Conservation (phyloP, 2,113 vertebrate species). For the Beaufortia kweichowensis region DNA sequence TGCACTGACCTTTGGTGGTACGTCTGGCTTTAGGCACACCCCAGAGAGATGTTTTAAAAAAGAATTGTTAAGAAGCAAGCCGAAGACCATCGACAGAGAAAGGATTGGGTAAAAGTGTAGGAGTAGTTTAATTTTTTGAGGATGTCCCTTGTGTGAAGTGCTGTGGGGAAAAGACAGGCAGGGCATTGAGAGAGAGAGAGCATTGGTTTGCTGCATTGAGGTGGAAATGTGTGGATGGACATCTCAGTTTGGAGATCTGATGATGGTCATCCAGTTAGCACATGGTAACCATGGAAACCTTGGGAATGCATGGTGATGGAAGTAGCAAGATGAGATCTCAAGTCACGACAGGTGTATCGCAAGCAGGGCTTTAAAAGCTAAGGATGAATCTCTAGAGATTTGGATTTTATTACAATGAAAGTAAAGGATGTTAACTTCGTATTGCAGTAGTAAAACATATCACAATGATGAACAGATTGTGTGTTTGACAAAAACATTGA, state of each 20-base stretch:
- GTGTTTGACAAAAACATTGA: too few relatives aligned
- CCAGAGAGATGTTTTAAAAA: constrained; percentile 54
- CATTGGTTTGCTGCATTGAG: constrained; percentile 9
- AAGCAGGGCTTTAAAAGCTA: not conserved
- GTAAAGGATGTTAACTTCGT: too few relatives aligned
- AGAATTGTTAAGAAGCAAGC: constrained; percentile 56
- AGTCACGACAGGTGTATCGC: not conserved
- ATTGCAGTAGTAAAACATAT: too few relatives aligned
- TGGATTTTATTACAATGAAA: too few relatives aligned
- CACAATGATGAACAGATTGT: too few relatives aligned
- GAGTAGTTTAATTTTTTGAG: constrained; percentile 15
- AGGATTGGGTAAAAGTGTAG: constrained; percentile 54
- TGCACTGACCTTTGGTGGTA: constrained; percentile 34
- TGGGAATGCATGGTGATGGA: constrained; percentile 13
- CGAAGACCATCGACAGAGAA: constrained; percentile 45
- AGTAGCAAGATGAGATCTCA: constrained; percentile 23
- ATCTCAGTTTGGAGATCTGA: constrained; percentile 19
- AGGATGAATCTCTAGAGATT: not conserved
- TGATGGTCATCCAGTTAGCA: constrained; percentile 32
- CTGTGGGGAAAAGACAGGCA: constrained; percentile 2
- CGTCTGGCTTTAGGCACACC: constrained; percentile 48
- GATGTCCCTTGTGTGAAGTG: not conserved
- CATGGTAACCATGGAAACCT: constrained; percentile 32
- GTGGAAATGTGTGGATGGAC: constrained; percentile 37
- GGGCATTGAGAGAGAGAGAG: not conserved